Conservation (phyloP, 2,888 invertebrate genomes). For the Ferdinandea cuprea region DNA sequence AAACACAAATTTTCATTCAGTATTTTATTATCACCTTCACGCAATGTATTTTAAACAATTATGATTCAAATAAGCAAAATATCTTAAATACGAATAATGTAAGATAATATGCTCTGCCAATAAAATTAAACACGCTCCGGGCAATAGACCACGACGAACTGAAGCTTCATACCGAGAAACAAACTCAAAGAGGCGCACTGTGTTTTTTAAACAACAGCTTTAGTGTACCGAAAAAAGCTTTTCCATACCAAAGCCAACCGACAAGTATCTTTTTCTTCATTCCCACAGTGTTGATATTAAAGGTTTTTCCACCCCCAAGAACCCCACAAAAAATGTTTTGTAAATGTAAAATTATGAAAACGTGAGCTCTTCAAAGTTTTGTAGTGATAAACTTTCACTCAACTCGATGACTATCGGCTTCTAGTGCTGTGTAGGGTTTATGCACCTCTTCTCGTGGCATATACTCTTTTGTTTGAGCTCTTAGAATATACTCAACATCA, state of each 20-base stretch:
- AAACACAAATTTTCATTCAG: not conserved
- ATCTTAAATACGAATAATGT: constrained; percentile 44
- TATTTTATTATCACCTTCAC: not conserved
- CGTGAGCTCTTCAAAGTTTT: constrained; percentile 74
- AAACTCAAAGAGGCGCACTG: constrained; percentile 58
- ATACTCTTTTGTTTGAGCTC: constrained; percentile 67
- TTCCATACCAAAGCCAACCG: constrained; percentile 27
- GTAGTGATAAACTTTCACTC: constrained; percentile 72
- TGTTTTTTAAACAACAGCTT: constrained; percentile 62
- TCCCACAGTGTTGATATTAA: constrained; percentile 46
- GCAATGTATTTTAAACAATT: constrained; percentile 4
- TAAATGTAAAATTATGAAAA: constrained; percentile 67
- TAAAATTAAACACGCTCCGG: constrained; percentile 45
- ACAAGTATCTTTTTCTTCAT: constrained; percentile 29
- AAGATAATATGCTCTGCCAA: constrained; percentile 24
- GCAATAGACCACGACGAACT: constrained; percentile 67
- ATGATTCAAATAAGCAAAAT: constrained; percentile 10
- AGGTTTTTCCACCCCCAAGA: constrained; percentile 51
- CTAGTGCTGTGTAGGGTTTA: constrained; percentile 14
- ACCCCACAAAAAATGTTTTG: constrained; percentile 28
- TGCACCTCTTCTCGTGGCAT: constrained; percentile 52
- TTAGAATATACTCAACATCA: constrained; percentile 67
- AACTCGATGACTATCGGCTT: constrained; percentile 60
- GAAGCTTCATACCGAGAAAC: constrained; percentile 53
- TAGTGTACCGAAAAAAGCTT: constrained; percentile 63